Evolutionary conservation across 2,113 vertebrate species (phyloP).

Genomic region (Gadus macrocephalus): DNA sequence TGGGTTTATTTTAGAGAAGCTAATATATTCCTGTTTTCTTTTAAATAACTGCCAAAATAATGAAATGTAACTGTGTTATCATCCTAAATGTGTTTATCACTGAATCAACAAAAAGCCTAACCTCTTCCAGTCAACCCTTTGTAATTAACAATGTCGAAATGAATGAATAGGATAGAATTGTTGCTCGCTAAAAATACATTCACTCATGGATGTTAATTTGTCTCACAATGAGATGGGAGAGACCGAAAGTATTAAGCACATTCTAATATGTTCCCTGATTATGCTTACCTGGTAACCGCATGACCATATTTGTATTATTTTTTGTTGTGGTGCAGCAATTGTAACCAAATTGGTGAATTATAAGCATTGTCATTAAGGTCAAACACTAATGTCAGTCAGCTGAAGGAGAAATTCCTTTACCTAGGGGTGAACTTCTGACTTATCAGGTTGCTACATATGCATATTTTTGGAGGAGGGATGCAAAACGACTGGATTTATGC

Average conservation of each 20-base stretch:
- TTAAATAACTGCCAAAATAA: constrained; percentile 30
- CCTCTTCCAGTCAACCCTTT: constrained; percentile 27
- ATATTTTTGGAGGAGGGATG: constrained; percentile 46
- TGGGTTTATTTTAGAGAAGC: constrained; percentile 16
- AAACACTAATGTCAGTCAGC: constrained; percentile 28
- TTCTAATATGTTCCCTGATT: constrained; percentile 24
- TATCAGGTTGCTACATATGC: constrained; percentile 49
- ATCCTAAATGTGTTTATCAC: constrained; percentile 29
- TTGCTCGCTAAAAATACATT: constrained; percentile 47
- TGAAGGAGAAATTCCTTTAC: constrained; percentile 27
- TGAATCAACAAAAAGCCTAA: constrained; percentile 20
- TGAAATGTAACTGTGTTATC: constrained; percentile 22
- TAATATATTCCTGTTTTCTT: constrained; percentile 25
- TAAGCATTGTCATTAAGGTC: constrained; percentile 18
- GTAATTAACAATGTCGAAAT: constrained; percentile 30
- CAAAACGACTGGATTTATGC: constrained; percentile 54
- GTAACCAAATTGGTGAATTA: constrained; percentile 14
- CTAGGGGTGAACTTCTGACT: constrained; percentile 19
- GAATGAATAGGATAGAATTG: constrained; percentile 31
- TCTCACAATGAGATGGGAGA: constrained; percentile 64
- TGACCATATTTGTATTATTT: constrained; percentile 16
- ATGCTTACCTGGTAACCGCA: constrained; percentile 28
- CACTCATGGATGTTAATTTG: constrained; percentile 56
- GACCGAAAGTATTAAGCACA: constrained; percentile 35
- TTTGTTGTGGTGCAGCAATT: constrained; percentile 25